Conservation (phyloP, 2,888 invertebrate genomes). For the Sialis fuliginosa region DNA sequence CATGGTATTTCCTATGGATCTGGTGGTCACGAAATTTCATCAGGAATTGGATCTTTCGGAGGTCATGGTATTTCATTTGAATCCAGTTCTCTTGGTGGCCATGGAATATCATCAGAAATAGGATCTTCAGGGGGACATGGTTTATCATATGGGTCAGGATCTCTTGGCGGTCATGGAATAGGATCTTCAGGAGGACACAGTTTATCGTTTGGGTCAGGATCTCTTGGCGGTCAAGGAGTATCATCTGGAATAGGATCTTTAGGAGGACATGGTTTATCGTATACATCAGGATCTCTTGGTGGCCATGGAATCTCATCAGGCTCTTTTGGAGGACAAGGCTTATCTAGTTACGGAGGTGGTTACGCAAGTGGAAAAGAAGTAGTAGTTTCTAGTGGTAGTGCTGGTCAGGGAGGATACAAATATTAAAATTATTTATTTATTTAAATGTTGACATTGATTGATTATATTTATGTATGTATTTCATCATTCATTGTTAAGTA, state of each 20-base stretch:
- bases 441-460: no score
- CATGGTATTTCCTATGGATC: background rate
- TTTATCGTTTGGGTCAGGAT: no score
- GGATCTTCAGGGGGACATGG: slow-evolving; percentile 12
- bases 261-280: background rate
- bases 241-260: background rate
- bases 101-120: slow-evolving; percentile 10
- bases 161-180: slow-evolving; percentile 4
- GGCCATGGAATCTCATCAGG: slow-evolving; percentile 8
- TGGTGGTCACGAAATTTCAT: background rate
- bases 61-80: background rate
- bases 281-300: background rate
- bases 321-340: slow-evolving; percentile 11
- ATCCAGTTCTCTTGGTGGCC: background rate
- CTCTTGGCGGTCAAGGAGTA: background rate
- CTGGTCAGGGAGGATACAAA: no score
- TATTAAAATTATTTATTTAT: no score
- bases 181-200: slow-evolving; percentile 12
- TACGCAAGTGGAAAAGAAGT: no score
- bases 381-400: no score
- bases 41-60: background rate
- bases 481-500: no score
- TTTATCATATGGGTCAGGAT: background rate
- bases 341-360: background rate
- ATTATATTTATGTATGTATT: no score